Conservation (phyloP, 1,140 invertebrate species). For the Teleogryllus occipitalis region DNA sequence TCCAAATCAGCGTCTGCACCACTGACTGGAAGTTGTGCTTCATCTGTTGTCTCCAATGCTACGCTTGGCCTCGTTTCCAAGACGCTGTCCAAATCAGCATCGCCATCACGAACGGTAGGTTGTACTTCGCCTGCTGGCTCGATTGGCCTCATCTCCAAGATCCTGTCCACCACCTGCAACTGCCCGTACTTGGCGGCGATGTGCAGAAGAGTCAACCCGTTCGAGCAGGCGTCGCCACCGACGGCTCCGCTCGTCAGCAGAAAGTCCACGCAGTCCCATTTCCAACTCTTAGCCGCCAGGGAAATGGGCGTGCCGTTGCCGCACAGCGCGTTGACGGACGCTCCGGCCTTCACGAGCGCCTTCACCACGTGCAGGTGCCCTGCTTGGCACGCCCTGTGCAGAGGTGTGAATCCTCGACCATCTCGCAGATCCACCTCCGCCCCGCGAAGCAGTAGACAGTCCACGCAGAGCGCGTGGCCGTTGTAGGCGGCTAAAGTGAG, state of each 20-base stretch:
- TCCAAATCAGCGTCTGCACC: too few species aligned
- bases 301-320: not conserved
- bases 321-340: not conserved
- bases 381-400: not conserved
- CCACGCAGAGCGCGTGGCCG: constrained; percentile 32
- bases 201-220: constrained; percentile 57
- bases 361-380: not conserved
- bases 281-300: not conserved
- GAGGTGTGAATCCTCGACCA: not conserved
- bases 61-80: too few species aligned
- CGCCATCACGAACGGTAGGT: too few species aligned
- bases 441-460: constrained; percentile 27
- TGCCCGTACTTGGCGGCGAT: constrained; percentile 63
- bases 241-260: constrained; percentile 21
- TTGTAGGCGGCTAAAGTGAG: constrained; percentile 33
- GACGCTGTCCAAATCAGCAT: too few species aligned
- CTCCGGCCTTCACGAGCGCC: not conserved
- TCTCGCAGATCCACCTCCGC: not conserved
- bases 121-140: constrained; percentile 42
- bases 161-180: constrained; percentile 51
- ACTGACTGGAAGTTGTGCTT: too few species aligned
- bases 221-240: constrained; percentile 19
- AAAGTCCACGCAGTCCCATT: not conserved
- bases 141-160: constrained; percentile 60
- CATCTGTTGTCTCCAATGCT: constrained; percentile 37